A percentile compares a stretch with the other conserved stretches of the same genome.
These are phyloP conservation scores for Drosophila incognita DNA, from an alignment of 2,888 invertebrate genomes.

Conservation along the genomic window DNA sequence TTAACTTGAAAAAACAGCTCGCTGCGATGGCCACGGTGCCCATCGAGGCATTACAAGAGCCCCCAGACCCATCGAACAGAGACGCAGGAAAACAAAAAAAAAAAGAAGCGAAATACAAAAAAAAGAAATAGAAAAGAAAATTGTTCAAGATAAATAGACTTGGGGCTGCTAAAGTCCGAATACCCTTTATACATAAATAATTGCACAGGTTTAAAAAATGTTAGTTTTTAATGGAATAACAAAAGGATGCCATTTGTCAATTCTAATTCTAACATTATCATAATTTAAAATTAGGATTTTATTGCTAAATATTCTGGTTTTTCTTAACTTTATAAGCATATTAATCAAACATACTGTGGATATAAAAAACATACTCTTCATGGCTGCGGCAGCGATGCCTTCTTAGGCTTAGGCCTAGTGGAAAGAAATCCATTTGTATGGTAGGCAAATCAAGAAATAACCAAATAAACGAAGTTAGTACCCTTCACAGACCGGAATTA, in stretches of 20 bases:
- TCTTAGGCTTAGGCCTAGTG: neutral
- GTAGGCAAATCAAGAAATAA: neutral
- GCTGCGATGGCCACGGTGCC: conserved; percentile 49
- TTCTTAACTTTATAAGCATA: neutral
- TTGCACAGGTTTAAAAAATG: neutral
- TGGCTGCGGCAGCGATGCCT: neutral
- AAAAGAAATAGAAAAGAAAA: conserved; percentile 5
- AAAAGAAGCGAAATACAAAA: conserved; percentile 4
- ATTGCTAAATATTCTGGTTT: neutral
- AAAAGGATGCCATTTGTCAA: neutral
- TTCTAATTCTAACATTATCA: neutral
- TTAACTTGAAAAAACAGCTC: conserved; percentile 62
- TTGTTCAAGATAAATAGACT: neutral
- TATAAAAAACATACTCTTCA: neutral
- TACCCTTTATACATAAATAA: conserved; percentile 10
- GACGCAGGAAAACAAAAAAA: conserved; percentile 6
- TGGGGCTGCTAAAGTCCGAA: neutral
- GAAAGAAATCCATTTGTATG: neutral
- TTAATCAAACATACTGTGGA: neutral
- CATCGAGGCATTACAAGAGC: conserved; percentile 47
- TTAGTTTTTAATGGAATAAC: neutral
- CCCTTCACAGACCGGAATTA: neutral
- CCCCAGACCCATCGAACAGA: conserved; percentile 27
- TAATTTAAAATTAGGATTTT: neutral
- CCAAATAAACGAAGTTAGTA: neutral